phyloP scores from a whole-genome alignment of 2,113 vertebrate genomes.

The Gallinago jamesoni region DNA sequence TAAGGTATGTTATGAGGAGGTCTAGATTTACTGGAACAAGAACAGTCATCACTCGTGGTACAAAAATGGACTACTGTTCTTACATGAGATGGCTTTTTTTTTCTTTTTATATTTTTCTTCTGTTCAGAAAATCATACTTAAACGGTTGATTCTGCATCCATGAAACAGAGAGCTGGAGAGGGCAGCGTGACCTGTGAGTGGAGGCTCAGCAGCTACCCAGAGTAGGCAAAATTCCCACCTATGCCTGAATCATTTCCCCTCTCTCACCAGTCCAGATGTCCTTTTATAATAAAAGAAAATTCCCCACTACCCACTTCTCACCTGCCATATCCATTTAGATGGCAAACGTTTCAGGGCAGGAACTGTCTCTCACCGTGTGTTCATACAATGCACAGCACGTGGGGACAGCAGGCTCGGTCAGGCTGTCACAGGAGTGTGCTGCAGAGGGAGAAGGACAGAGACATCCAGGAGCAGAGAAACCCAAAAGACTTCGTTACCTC shows the following conservation, averaged over 20 bases:
- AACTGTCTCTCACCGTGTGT: background rate
- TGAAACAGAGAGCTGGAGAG: background rate
- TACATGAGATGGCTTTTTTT: background rate
- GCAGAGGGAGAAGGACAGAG: background rate
- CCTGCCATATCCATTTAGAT: constrained; percentile 9
- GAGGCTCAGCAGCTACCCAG: background rate
- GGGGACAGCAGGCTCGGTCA: background rate
- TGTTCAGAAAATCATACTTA: background rate
- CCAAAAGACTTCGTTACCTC: background rate
- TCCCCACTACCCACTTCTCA: background rate
- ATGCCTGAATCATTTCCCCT: background rate
- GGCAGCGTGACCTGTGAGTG: background rate
- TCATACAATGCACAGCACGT: background rate
- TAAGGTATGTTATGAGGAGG: constrained; percentile 56
- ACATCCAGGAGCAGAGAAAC: background rate
- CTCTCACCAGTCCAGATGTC: background rate
- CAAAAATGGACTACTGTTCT: constrained; percentile 7
- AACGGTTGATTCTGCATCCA: background rate
- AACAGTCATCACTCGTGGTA: background rate
- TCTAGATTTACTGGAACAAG: constrained; percentile 31
- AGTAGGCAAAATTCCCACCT: background rate
- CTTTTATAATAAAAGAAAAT: background rate
- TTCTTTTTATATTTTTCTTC: background rate
- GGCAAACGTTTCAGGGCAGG: background rate
- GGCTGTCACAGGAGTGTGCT: background rate